Base-by-base conservation (phyloP, 92 coral and sea anemone species). In the Parazoanthus swiftii region DNA sequence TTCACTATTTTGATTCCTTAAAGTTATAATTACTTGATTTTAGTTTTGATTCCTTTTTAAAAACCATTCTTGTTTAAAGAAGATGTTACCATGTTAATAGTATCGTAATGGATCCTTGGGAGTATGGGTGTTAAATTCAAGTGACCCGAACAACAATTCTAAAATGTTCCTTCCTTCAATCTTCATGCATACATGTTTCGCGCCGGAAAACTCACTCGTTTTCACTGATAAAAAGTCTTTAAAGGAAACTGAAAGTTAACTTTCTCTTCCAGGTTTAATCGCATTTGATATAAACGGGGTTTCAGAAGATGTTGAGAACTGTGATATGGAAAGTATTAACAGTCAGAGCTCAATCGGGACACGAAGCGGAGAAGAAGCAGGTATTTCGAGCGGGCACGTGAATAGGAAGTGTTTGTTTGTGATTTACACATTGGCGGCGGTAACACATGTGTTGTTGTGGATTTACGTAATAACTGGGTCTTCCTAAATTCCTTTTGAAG, bases 361-460 rank as follows among this genome's bases (percentile, higher is more conserved):
- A 7, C 92, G 90, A 56, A 91, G 98, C n/a, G 95, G 94, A 26
- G 98, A 93, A 48, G 98, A 95, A 75, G 93, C 87, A 48, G 87
- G 87, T 83, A 44, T 21, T 48, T 8, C 11, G 11, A 10, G 11
- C 51, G 42, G 43, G 56, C 90, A 80, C 89, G 89, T 79, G 89
- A 84, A 66, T 6, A 23, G 73, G 38, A 73, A 63, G 81, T 86
- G 37, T 78, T 66, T 86, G 35, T 11, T 75, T 77, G 14, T 38
- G 5, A 9, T 39, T 76, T 87, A 14, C 67, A 74, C 51, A 26
- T 73, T 20, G 83, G 48, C 33, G 44, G 25, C 33, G 70, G 46
- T 58, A n/a, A 39, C 42, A 35, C n/a, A 35, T 54, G 3, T 50
- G 44, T 75, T n/a, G 74, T 23, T 36, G 70, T 54, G 21, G 15